phyloP scores from a whole-genome alignment of 2,797 vertebrate genomes.

The Hoplostethus atlanticus region DNA sequence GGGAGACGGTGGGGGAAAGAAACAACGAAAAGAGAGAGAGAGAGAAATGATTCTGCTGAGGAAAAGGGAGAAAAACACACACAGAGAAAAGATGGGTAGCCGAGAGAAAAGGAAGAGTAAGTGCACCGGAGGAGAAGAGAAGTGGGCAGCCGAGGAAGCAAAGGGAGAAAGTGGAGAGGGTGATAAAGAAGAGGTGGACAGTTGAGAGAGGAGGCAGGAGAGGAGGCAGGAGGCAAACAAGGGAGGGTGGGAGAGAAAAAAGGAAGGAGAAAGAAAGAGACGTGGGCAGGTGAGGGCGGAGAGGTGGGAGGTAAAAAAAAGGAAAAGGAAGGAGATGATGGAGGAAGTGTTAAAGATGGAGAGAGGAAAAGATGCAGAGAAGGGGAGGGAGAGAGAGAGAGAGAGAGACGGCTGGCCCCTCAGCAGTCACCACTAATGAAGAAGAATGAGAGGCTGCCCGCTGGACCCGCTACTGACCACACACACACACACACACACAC shows the following conservation, averaged over 20 bases:
- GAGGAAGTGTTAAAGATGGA: constrained; percentile 50
- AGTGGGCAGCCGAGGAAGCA: constrained; percentile 8
- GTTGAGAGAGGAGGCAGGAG: constrained; percentile 6
- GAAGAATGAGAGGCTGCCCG: constrained; percentile 74
- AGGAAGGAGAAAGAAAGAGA: neutral
- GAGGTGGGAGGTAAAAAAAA: neutral
- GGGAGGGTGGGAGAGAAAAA: constrained; percentile 15
- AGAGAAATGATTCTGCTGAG: neutral
- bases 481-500: constrained; percentile 14
- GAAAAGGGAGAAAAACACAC: neutral
- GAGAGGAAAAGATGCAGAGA: constrained; percentile 44
- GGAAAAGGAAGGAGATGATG: constrained; percentile 10
- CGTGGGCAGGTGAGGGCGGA: neutral
- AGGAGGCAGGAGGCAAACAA: constrained; percentile 1
- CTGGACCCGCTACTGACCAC: constrained; percentile 64
- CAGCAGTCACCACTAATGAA: constrained; percentile 76
- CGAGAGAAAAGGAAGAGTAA: neutral
- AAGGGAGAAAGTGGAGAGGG: constrained; percentile 13
- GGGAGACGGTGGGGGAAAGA: constrained; percentile 13
- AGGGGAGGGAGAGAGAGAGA: constrained; percentile 30
- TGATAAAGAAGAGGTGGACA: constrained; percentile 12
- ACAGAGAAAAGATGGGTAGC: neutral
- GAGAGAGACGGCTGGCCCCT: constrained; percentile 50
- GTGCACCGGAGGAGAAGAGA: neutral
- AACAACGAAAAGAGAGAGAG: neutral